Base-by-base conservation (phyloP, 2,113 vertebrate genomes). In the Megaptera novaeangliae region DNA sequence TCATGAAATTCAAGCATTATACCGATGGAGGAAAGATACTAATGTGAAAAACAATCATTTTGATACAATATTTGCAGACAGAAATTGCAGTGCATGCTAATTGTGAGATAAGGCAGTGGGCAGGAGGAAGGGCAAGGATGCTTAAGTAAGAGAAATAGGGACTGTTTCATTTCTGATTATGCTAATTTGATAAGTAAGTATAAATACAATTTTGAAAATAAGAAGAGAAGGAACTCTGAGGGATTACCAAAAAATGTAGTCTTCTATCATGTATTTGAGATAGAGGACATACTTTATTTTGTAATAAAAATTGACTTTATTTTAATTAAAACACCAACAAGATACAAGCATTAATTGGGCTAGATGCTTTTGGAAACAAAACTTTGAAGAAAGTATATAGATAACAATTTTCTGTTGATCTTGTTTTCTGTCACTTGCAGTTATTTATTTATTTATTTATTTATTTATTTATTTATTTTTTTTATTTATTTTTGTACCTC, bases 121-220 rank as follows among this genome's bases (percentile, higher is more conserved):
- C 18, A 15, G 9, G n/a, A 8, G 5, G 71, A 83, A 80, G 4
- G 15, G 4, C 5, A 6, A 88, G 31, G n/a, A 75, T 31, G 27
- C 29, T 15, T 85, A 66, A 90, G 46, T 36, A 82, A 88, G 59
- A 77, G 18, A 27, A 74, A 59, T 23, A 69, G n/a, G 85, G 29
- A 82, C 2, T 3, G 0, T 85, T 93, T 82, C 72, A 77, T 87
- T 93, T 94, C 36, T 87, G 34, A 95, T 74, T 88, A 86, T 93
- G 41, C 18, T 88, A 95, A 91, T 94, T 81, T 46, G 14, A 78
- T 89, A 95, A 88, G 68, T 71, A 97, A 64, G 15, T 52, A 88
- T 17, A 82, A 71, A 91, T 72, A 23, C 5, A 57, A 75, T 90
- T 95, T 90, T 36, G 15, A 92, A 96, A 94, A 77, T 41, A 93